Conservation (phyloP, 2,797 vertebrate genomes). For the Lacerta agilis region DNA sequence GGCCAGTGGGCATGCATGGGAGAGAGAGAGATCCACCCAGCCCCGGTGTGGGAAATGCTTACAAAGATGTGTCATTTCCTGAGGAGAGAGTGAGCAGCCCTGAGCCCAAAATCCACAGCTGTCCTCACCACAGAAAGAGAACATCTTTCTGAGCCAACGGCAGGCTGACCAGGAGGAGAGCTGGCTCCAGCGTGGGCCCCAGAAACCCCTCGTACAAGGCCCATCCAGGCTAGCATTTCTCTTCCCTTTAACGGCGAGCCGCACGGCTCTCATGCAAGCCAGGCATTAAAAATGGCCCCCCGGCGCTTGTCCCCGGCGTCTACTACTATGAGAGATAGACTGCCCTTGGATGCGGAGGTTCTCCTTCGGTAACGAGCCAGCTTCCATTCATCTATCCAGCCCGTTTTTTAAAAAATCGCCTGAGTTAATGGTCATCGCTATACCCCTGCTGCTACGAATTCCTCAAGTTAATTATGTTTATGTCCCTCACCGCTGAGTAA, state of each 20-base stretch:
- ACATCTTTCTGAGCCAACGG: not conserved
- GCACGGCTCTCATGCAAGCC: not conserved
- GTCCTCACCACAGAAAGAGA: slow-evolving; percentile 10
- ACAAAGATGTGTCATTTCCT: slow-evolving; percentile 34
- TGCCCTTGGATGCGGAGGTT: not conserved
- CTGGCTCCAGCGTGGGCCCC: not conserved
- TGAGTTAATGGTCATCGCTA: not conserved
- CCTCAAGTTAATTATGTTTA: not conserved
- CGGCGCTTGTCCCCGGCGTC: not conserved
- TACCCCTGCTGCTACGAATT: not conserved
- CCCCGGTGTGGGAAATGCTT: slow-evolving; percentile 14
- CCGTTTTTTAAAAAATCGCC: not conserved
- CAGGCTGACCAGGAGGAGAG: not conserved
- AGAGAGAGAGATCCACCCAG: not conserved
- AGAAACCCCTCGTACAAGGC: not conserved
- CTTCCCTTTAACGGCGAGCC: not conserved
- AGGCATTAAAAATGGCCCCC: not conserved
- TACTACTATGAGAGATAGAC: not conserved
- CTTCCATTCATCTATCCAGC: not conserved
- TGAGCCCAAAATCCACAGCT: not conserved
- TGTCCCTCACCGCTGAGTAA: not conserved
- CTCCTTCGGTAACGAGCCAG: not conserved
- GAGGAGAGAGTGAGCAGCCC: slow-evolving; percentile 3
- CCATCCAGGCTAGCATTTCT: not conserved
- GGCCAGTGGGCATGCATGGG: not conserved